Evolutionary conservation across 1,140 invertebrate species (phyloP).

Genomic region (Homarus americanus): DNA sequence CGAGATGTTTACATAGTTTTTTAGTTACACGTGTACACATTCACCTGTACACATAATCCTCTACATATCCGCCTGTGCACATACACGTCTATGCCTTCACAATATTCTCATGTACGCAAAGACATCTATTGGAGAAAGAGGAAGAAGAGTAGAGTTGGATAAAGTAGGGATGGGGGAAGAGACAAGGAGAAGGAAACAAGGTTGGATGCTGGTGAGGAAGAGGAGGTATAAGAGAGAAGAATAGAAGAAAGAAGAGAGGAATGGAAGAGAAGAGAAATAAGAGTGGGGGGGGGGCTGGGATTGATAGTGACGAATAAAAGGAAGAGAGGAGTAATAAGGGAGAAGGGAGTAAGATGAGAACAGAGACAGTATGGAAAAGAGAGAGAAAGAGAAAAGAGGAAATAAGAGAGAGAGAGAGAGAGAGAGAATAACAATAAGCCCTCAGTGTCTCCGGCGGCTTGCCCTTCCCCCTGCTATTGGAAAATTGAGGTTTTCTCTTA

Average conservation of each 20-base stretch:
- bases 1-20: too few species aligned
- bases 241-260: not conserved
- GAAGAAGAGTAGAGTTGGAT: not conserved
- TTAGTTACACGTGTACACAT: too few species aligned
- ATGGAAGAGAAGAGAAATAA: not conserved
- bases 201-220: not conserved
- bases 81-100: too few species aligned
- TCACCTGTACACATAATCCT: too few species aligned
- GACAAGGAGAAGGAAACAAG: not conserved
- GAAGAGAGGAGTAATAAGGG: too few species aligned
- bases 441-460: not conserved
- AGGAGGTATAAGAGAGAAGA: not conserved
- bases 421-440: not conserved
- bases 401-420: not conserved
- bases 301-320: too few species aligned
- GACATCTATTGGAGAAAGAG: not conserved
- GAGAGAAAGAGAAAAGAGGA: not conserved
- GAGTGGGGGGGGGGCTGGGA: too few species aligned
- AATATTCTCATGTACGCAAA: too few species aligned
- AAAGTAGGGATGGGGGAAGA: not conserved
- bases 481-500: not conserved
- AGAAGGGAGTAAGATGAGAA: too few species aligned
- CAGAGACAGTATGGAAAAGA: too few species aligned
- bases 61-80: too few species aligned
- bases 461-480: not conserved